phyloP scores from a whole-genome alignment of 2,797 vertebrate genomes.

The Pseudopleuronectes americanus region DNA sequence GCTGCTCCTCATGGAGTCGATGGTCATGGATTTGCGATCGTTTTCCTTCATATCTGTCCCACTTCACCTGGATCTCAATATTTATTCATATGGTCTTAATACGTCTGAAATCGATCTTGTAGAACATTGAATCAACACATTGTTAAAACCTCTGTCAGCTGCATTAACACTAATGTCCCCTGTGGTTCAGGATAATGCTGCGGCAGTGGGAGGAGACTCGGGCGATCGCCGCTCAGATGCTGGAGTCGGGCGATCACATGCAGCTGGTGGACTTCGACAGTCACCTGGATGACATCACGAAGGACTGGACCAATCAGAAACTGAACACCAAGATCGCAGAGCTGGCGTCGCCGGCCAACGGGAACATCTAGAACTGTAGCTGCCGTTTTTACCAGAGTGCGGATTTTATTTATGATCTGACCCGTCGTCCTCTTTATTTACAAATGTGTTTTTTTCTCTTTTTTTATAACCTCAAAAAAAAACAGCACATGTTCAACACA shows the following conservation, averaged over 20 bases:
- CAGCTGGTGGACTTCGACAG: slow-evolving; percentile 90
- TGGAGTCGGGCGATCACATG: slow-evolving; percentile 84
- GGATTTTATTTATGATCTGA: slow-evolving; percentile 33
- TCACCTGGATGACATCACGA: slow-evolving; percentile 92
- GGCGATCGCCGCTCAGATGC: slow-evolving; percentile 84
- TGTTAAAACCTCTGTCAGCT: no score
- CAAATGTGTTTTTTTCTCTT: neutral
- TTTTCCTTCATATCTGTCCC: no score
- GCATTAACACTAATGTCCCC: neutral
- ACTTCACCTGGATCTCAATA: no score
- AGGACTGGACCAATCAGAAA: slow-evolving; percentile 93
- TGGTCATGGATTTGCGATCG: no score
- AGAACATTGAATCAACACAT: no score
- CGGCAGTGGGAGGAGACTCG: slow-evolving; percentile 91
- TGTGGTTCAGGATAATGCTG: slow-evolving; percentile 88
- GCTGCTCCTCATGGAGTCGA: no score
- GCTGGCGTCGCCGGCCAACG: slow-evolving; percentile 82
- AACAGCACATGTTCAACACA: neutral
- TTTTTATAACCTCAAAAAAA: neutral
- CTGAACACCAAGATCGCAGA: slow-evolving; percentile 88
- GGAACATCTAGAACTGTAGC: slow-evolving; percentile 71
- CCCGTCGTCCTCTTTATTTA: neutral
- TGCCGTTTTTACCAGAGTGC: slow-evolving; percentile 18
- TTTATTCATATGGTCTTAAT: no score
- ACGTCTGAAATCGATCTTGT: no score